phyloP scores from a whole-genome alignment of 2,113 vertebrate species.

The Gymnorhina tibicen region DNA sequence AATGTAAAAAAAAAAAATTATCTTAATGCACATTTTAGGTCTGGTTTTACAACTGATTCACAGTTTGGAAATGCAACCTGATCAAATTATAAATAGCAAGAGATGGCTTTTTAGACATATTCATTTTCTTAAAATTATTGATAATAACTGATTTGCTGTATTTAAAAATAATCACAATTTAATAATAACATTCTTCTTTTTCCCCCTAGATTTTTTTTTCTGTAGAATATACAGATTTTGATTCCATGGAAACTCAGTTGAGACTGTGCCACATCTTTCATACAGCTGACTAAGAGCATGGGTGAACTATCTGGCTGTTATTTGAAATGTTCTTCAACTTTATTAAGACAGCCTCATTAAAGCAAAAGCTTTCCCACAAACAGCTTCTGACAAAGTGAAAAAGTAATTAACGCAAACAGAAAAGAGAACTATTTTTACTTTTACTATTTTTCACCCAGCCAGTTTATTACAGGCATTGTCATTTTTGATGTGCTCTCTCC shows the following conservation, averaged over 20 bases:
- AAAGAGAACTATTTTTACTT: conserved; percentile 46
- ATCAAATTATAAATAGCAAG: not conserved
- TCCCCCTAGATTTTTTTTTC: not conserved
- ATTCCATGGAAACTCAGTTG: conserved; percentile 40
- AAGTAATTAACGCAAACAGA: not conserved
- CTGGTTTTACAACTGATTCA: not conserved
- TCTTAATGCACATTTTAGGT: not conserved
- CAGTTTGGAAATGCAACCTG: not conserved
- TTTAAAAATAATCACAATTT: not conserved
- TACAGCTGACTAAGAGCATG: conserved; percentile 37
- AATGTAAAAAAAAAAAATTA: not conserved
- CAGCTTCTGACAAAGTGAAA: conserved; percentile 31
- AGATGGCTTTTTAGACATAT: not conserved
- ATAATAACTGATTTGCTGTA: not conserved
- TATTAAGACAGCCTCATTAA: conserved; percentile 38
- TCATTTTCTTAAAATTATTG: not conserved
- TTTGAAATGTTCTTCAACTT: conserved; percentile 62
- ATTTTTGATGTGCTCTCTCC: conserved; percentile 38
- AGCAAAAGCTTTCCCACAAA: conserved; percentile 63
- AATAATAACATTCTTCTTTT: not conserved
- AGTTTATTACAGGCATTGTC: not conserved
- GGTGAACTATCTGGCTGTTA: conserved; percentile 55
- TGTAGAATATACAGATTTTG: not conserved
- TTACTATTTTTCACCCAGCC: conserved; percentile 43
- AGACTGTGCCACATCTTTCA: conserved; percentile 41